Percentiles rank a stretch among this genome's conserved stretches.
These are phyloP conservation scores for Catharus ustulatus DNA, from an alignment of 2,797 vertebrate genomes.

Conservation along the genomic window DNA sequence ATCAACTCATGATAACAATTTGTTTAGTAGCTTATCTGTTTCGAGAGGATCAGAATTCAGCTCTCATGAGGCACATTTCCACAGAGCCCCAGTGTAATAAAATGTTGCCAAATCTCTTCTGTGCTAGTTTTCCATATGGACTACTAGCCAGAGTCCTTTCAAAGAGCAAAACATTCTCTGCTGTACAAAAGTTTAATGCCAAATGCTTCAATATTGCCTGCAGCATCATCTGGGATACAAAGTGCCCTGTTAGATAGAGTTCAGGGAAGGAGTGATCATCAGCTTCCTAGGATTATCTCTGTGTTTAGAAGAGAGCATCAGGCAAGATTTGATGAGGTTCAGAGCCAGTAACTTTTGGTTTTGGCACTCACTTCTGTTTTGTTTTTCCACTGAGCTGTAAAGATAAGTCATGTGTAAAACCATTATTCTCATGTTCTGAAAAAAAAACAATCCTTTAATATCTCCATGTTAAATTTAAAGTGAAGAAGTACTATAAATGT, in stretches of 20 bases:
- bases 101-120: slow-evolving; percentile 34
- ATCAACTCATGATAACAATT: not conserved
- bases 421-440: slow-evolving; percentile 33
- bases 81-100: slow-evolving; percentile 7
- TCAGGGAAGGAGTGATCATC: slow-evolving; percentile 12
- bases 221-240: not conserved
- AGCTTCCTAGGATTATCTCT: slow-evolving; percentile 25
- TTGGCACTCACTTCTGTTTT: slow-evolving; percentile 41
- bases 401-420: slow-evolving; percentile 34
- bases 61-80: slow-evolving; percentile 35
- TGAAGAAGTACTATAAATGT: slow-evolving; percentile 53
- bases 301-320: slow-evolving; percentile 24
- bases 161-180: slow-evolving; percentile 2
- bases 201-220: slow-evolving; percentile 24
- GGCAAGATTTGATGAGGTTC: slow-evolving; percentile 22
- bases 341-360: not conserved
- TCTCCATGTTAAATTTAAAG: slow-evolving; percentile 38
- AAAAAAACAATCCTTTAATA: slow-evolving; percentile 16
- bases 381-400: slow-evolving; percentile 37
- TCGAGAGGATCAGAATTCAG: slow-evolving; percentile 37
- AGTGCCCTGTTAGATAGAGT: not conserved
- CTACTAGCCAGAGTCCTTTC: slow-evolving; percentile 19
- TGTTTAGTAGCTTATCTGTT: slow-evolving; percentile 12
- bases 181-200: slow-evolving; percentile 22
- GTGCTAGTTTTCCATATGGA: slow-evolving; percentile 58